Percentiles rank a stretch among this genome's conserved stretches.
Conservation (phyloP, 2,888 invertebrate species). For the Rapana venosa region DNA sequence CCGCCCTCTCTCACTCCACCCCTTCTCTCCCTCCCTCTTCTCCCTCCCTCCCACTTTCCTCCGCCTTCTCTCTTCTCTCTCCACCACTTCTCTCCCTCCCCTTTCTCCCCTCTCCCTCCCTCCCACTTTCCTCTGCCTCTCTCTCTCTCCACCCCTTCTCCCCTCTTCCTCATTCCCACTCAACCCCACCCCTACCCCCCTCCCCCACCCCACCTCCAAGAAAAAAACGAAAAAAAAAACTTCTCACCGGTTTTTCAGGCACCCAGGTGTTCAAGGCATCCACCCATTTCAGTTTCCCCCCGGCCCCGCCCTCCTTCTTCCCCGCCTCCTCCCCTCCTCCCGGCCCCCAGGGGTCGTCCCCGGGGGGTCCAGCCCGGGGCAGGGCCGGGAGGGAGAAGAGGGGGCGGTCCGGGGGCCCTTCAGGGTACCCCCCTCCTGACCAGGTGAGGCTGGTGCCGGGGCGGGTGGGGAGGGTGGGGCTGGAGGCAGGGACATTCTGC, state of each 20-base stretch:
- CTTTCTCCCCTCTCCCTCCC: no score
- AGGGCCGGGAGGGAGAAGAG: constrained; percentile 25
- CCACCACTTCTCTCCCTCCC: no score
- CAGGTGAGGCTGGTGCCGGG: constrained; percentile 14
- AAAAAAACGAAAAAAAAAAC: no score
- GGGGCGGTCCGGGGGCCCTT: neutral
- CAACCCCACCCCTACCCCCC: no score
- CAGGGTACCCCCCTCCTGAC: neutral
- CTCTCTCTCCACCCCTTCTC: no score
- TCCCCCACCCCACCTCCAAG: neutral
- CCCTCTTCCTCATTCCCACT: no score
- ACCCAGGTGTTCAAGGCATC: constrained; percentile 69
- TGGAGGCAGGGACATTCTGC: constrained; percentile 21
- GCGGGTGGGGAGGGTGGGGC: constrained; percentile 27
- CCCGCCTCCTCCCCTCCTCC: neutral
- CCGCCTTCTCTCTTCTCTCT: no score
- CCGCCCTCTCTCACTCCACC: no score
- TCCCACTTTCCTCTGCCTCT: no score
- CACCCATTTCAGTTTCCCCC: constrained; percentile 59
- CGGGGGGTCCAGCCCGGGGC: neutral
- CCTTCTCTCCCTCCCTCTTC: neutral
- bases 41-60: no score
- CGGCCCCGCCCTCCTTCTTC: neutral
- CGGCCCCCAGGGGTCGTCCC: neutral
- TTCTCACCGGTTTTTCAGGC: constrained; percentile 60